Percentiles rank a stretch among this genome's conserved stretches.
phyloP scores from a whole-genome alignment of 2,888 invertebrate genomes.

The Dorcus hopei region DNA sequence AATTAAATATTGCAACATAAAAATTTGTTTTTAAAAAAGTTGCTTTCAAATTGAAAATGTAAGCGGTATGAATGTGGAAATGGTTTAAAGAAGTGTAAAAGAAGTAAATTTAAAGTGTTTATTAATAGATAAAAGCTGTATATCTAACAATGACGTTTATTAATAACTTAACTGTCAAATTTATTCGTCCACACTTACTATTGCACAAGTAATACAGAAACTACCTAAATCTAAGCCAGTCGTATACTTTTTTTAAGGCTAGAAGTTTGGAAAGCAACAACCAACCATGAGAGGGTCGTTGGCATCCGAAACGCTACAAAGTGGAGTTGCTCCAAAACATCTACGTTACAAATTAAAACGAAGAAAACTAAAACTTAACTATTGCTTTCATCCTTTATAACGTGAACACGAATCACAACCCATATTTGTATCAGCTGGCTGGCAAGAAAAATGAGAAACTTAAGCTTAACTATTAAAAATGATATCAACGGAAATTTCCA shows the following conservation, averaged over 20 bases:
- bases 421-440: conserved; percentile 22
- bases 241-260: conserved; percentile 48
- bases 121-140: conserved; percentile 43
- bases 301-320: conserved; percentile 4
- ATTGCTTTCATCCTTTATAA: conserved; percentile 33
- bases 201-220: conserved; percentile 44
- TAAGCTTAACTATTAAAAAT: conserved; percentile 18
- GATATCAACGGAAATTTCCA: conserved; percentile 24
- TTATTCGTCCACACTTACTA: conserved; percentile 35
- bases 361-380: conserved; percentile 27
- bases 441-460: conserved; percentile 15
- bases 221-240: conserved; percentile 39
- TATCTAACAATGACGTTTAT: conserved; percentile 36
- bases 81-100: conserved; percentile 4
- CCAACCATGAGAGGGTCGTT: background rate
- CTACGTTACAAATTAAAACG: conserved; percentile 24
- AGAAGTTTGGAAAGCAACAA: conserved; percentile 28
- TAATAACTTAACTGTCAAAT: conserved; percentile 43
- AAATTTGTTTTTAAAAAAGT: too few relatives aligned
- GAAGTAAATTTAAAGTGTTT: conserved; percentile 28
- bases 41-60: too few relatives aligned
- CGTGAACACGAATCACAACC: conserved; percentile 28
- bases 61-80: background rate
- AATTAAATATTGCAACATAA: too few relatives aligned
- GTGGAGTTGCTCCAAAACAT: conserved; percentile 20